Evolutionary conservation across 53 echinoderm and acorn worm genomes (phyloP), one percentile per base, ranked within the genome.

Genomic region (Henricia sp.): DNA sequence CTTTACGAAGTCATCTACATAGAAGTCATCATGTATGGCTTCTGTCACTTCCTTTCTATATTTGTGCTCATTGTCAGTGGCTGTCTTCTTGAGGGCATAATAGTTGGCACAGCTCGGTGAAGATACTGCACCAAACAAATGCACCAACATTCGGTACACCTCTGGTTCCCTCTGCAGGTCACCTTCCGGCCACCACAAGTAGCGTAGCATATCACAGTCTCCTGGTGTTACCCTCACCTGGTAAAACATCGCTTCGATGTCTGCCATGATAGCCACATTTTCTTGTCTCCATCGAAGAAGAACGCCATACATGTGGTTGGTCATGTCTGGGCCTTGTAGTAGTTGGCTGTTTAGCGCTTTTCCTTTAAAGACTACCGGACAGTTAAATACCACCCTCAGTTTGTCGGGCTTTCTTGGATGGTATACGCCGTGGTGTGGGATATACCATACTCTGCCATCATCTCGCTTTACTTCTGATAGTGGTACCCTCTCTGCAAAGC

Each of bases 161-260:
- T 50, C 20, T 28, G 89, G 93, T 0, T 82, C 70, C 54, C 36
- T 42, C 2, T 48, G 24, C 14, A 93, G 40, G 37, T 93, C 67
- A 3, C 93, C 87, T 29, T 72, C 44, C 16, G 87, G 93, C 90
- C 90, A 93, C 93, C 93, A 90, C 0, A 89, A 65, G 75, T 70
- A 89, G 5, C 92, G 52, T 20, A 91, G 34, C 30, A 72, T 74
- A 44, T 92, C 85, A 17, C 68, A 55, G 39, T 89, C 86, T 35
- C 77, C 71, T 28, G 85, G 13, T 13, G 93, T 86, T 13, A 93
- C 68, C 6, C 35, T 65, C 29, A 85, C 80, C 72, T 93, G 60
- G 46, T 85, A 37, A 67, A 89, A 90, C 3, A n/a, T n/a, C n/a
- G n/a, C n/a, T n/a, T n/a, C n/a, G n/a, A n/a, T n/a, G n/a, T n/a